These are phyloP conservation scores for Chromis chromis DNA, from an alignment of 2,797 vertebrate genomes.

Conservation along the genomic window DNA sequence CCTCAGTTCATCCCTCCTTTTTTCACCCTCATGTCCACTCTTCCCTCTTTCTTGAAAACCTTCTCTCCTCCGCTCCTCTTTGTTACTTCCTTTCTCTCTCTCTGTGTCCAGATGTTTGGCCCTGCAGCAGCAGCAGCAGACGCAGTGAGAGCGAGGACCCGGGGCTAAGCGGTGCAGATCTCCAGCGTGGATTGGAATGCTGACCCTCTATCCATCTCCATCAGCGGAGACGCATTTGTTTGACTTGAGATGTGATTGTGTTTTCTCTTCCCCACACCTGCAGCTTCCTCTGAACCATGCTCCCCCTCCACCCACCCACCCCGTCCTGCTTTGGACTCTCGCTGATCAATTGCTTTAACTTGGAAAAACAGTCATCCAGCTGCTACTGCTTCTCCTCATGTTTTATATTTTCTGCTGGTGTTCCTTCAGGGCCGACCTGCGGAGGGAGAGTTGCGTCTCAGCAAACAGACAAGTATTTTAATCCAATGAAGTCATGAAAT, in stretches of 20 bases:
- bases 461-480: slow-evolving; percentile 33
- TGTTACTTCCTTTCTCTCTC: slow-evolving; percentile 34
- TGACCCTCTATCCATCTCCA: slow-evolving; percentile 83
- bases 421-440: slow-evolving; percentile 26
- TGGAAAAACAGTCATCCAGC: slow-evolving; percentile 72
- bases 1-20: slow-evolving; percentile 57
- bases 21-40: slow-evolving; percentile 18
- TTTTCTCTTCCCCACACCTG: slow-evolving; percentile 86
- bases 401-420: slow-evolving; percentile 46
- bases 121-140: slow-evolving; percentile 35
- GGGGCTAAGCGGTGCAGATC: slow-evolving; percentile 61
- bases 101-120: slow-evolving; percentile 75
- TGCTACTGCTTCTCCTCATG: slow-evolving; percentile 65
- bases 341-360: slow-evolving; percentile 72
- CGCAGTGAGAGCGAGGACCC: slow-evolving; percentile 36
- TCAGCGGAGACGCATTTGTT: slow-evolving; percentile 78
- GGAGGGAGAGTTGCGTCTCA: slow-evolving; percentile 22
- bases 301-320: slow-evolving; percentile 29
- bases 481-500: slow-evolving; percentile 46
- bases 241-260: slow-evolving; percentile 84
- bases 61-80: slow-evolving; percentile 39
- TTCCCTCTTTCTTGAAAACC: slow-evolving; percentile 12
- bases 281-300: slow-evolving; percentile 77
- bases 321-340: slow-evolving; percentile 52
- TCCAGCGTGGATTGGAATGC: slow-evolving; percentile 82